Evolutionary conservation across 1,140 invertebrate species (phyloP).

Genomic region (Tribolium castaneum): DNA sequence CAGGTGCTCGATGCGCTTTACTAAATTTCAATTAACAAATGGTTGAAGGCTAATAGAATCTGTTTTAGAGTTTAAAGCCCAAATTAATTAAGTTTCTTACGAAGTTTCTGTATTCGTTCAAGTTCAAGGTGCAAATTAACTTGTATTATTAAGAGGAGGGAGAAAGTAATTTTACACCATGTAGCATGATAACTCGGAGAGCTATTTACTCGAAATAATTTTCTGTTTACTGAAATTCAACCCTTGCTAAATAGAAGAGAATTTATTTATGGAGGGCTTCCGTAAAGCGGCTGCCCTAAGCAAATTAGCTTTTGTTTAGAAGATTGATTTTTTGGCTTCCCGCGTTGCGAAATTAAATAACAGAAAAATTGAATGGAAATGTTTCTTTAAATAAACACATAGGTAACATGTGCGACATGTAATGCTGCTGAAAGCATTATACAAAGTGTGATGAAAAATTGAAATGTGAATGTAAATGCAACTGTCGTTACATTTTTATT

Average conservation of each 20-base stretch:
- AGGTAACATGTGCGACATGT: too few species aligned
- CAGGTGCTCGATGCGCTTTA: background rate
- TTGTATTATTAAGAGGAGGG: conserved; percentile 9
- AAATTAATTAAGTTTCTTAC: conserved; percentile 24
- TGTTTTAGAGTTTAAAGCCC: conserved; percentile 27
- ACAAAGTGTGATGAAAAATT: too few species aligned
- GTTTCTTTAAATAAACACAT: too few species aligned
- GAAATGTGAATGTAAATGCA: too few species aligned
- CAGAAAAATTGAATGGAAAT: too few species aligned
- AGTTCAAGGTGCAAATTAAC: conserved; percentile 32
- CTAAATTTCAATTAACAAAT: conserved; percentile 35
- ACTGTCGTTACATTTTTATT: too few species aligned
- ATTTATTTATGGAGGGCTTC: background rate
- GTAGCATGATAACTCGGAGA: conserved; percentile 9
- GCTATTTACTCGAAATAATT: conserved; percentile 20
- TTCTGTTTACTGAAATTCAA: conserved; percentile 9
- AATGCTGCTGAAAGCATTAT: too few species aligned
- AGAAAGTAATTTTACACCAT: background rate
- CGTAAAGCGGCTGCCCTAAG: too few species aligned
- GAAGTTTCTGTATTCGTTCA: conserved; percentile 23
- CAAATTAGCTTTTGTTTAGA: too few species aligned
- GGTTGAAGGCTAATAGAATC: conserved; percentile 11
- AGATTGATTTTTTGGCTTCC: too few species aligned
- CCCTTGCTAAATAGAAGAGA: background rate
- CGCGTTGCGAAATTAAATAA: too few species aligned